Percentiles rank a stretch among this genome's conserved stretches.
Conservation (phyloP, 2,888 invertebrate genomes). For the Balanococcus diminutus region DNA sequence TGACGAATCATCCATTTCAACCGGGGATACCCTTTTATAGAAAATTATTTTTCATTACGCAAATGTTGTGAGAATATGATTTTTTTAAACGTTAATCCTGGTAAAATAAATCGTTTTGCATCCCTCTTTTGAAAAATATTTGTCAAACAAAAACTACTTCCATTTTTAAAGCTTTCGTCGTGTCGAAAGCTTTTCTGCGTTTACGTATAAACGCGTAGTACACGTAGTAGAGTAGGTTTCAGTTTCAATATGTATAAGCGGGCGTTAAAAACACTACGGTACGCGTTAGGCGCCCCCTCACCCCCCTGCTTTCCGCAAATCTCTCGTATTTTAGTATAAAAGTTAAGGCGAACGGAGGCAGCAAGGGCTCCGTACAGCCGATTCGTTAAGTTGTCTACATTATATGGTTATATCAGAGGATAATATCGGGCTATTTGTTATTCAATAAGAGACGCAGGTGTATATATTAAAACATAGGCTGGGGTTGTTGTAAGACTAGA, state of each 20-base stretch:
- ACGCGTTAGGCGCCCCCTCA: too few relatives aligned
- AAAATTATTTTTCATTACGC: constrained; percentile 7
- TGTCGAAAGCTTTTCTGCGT: constrained; percentile 41
- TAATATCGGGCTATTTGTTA: constrained; percentile 55
- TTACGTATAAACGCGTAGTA: not conserved
- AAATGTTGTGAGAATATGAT: constrained; percentile 9
- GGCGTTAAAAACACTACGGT: too few relatives aligned
- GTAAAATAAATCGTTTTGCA: constrained; percentile 42
- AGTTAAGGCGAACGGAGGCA: not conserved
- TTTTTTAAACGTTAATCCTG: constrained; percentile 19
- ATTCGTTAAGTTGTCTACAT: constrained; percentile 55
- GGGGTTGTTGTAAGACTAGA: constrained; percentile 45
- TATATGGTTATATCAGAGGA: constrained; percentile 55
- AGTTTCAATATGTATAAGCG: not conserved
- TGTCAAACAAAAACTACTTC: constrained; percentile 51
- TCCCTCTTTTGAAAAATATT: constrained; percentile 49
- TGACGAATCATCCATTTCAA: too few relatives aligned
- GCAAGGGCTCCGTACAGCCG: constrained; percentile 30
- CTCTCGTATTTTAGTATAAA: not conserved
- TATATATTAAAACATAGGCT: constrained; percentile 50
- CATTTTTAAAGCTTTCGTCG: constrained; percentile 54
- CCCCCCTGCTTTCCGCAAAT: not conserved
- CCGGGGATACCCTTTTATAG: not conserved
- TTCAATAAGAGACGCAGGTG: constrained; percentile 55
- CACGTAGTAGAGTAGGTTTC: too few relatives aligned